Evolutionary conservation across 2,888 invertebrate species (phyloP).

Genomic region (Leistus spinibarbis): DNA sequence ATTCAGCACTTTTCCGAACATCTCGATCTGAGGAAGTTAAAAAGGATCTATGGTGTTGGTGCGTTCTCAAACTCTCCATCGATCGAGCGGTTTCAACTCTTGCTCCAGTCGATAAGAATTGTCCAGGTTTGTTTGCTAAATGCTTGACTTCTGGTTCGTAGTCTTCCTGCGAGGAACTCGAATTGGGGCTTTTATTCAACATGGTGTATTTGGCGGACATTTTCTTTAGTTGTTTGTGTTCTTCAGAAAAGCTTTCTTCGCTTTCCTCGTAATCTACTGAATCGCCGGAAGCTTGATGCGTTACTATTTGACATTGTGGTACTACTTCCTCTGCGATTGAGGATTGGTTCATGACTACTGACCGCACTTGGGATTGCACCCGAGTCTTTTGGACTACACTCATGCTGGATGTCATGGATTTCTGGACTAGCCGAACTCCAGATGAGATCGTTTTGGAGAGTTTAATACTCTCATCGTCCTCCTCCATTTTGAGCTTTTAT

Average conservation of each 20-base stretch:
- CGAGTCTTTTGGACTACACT: constrained; percentile 42
- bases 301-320: constrained; percentile 58
- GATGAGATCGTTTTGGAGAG: constrained; percentile 33
- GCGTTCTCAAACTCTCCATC: constrained; percentile 72
- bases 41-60: constrained; percentile 67
- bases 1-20: constrained; percentile 67
- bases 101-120: constrained; percentile 61
- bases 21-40: constrained; percentile 71
- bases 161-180: constrained; percentile 75
- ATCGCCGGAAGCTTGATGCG: constrained; percentile 63
- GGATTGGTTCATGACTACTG: constrained; percentile 34
- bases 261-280: constrained; percentile 63
- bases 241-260: constrained; percentile 56
- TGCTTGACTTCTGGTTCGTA: constrained; percentile 65
- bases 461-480: constrained; percentile 44
- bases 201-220: constrained; percentile 52
- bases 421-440: constrained; percentile 11
- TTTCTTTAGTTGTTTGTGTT: constrained; percentile 45
- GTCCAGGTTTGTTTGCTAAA: constrained; percentile 55
- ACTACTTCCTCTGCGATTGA: constrained; percentile 45
- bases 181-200: constrained; percentile 57
- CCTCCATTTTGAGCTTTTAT: constrained; percentile 42
- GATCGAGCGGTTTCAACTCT: constrained; percentile 68
- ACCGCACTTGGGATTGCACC: constrained; percentile 41
- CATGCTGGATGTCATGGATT: constrained; percentile 41